Base-by-base conservation (phyloP, 30 jellyfish, hydroid and myxozoan species). In the Euphysa ruthae region DNA sequence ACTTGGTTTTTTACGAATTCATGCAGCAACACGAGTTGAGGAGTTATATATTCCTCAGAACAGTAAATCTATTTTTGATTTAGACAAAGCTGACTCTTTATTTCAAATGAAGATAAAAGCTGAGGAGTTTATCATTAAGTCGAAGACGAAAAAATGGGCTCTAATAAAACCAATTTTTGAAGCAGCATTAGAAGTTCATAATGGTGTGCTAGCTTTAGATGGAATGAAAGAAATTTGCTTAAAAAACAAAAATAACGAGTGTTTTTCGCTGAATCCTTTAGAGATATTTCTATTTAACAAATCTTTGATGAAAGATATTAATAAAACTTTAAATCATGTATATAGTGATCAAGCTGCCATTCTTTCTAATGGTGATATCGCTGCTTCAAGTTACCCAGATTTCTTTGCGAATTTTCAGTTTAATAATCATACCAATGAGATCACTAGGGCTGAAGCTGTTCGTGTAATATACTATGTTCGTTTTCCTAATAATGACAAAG, bases 401-500 rank as follows among this genome's bases (percentile, higher is more conserved):
- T 64, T 73, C 28, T 82, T 88, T 51, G 97, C 90, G 0, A 33
- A 50, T 7, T 31, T 88, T 62, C 16, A 34, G 4, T 34, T 66
- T 19, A 62, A 62, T 55, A 14, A 55, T n/a, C 60, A 35, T 18
- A 79, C 74, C 15, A 51, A 35, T 7, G 14, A 33, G 55, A 69
- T 88, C 55, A 28, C 52, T 42, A 65, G 83, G 15, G 97, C 97
- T 12, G 63, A 43, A 4, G 69, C 95, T 13, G 43, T 88, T 19
- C 89, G 94, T 18, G 19, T 69, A 23, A 72, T 77, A 1, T 88
- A 78, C 43, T 69, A 63, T 46, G 81, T 88, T 73, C 65, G 60
- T 44, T 75, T 62, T 55, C 93, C 94, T 46, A 43, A 61, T 21
- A 75, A 74, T 0, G 84, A 71, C 46, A 79, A 31, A 6, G 42